These are phyloP conservation scores for Apodemia duryi DNA, from an alignment of 2,888 invertebrate genomes.

Conservation along the genomic window DNA sequence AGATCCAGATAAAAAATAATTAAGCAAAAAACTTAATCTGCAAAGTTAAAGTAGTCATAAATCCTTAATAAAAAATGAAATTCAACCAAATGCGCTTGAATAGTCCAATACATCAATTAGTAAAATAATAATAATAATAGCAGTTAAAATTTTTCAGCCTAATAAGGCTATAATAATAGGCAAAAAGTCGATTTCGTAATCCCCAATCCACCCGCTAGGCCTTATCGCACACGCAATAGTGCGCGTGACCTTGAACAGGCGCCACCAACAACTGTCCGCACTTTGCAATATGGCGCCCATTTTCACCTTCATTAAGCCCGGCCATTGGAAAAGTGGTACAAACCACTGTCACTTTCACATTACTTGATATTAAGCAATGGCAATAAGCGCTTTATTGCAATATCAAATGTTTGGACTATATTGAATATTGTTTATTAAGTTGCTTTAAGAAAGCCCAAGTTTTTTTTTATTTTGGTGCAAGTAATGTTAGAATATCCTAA, in stretches of 20 bases:
- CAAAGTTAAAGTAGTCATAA: no score
- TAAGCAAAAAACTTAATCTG: no score
- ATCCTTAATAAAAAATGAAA: no score
- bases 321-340: slow-evolving; percentile 49
- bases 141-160: no score
- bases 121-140: no score
- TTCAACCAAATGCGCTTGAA: no score
- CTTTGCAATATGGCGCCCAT: slow-evolving; percentile 37
- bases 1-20: no score
- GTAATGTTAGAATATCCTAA: no score
- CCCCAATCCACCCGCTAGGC: slow-evolving; percentile 32
- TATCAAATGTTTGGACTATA: slow-evolving; percentile 16
- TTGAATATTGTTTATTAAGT: background rate
- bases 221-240: slow-evolving; percentile 41
- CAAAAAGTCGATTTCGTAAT: slow-evolving; percentile 42
- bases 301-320: slow-evolving; percentile 56
- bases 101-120: no score
- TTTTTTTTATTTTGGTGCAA: background rate
- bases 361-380: slow-evolving; percentile 19
- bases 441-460: no score
- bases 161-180: background rate
- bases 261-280: slow-evolving; percentile 37
- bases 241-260: slow-evolving; percentile 48
- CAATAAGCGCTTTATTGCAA: slow-evolving; percentile 21
- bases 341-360: slow-evolving; percentile 60